Conservation (phyloP, 2,888 invertebrate species). For the Torymus texanus region DNA sequence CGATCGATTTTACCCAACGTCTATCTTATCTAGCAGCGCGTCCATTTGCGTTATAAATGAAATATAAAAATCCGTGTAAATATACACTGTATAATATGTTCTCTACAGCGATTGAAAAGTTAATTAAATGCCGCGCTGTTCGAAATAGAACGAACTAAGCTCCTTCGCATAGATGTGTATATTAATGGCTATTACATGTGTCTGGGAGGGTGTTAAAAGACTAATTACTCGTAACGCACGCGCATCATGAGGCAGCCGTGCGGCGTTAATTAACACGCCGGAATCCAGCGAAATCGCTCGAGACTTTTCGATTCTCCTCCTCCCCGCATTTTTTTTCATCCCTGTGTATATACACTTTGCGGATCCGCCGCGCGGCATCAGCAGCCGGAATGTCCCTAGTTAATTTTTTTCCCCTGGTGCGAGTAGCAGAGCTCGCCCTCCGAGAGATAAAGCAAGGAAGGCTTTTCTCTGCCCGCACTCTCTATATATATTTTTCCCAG, state of each 20-base stretch:
- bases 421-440: neutral
- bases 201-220: conserved; percentile 32
- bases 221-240: conserved; percentile 36
- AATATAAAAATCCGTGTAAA: neutral
- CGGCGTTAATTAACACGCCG: conserved; percentile 46
- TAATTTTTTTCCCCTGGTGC: conserved; percentile 64
- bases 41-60: conserved; percentile 13
- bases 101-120: no score
- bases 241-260: neutral
- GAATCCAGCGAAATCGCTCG: conserved; percentile 44
- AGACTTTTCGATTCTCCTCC: conserved; percentile 38
- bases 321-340: conserved; percentile 33
- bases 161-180: no score
- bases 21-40: conserved; percentile 22
- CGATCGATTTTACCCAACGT: conserved; percentile 17
- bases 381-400: conserved; percentile 66
- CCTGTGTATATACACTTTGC: conserved; percentile 10
- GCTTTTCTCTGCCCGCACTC: conserved; percentile 34
- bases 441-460: conserved; percentile 33
- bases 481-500: conserved; percentile 51
- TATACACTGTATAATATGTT: no score
- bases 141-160: no score
- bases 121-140: no score
- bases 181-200: neutral
- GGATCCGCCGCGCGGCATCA: conserved; percentile 54